These are phyloP conservation scores for Megathymus violae DNA, from an alignment of 1,140 invertebrate genomes.

Conservation along the genomic window DNA sequence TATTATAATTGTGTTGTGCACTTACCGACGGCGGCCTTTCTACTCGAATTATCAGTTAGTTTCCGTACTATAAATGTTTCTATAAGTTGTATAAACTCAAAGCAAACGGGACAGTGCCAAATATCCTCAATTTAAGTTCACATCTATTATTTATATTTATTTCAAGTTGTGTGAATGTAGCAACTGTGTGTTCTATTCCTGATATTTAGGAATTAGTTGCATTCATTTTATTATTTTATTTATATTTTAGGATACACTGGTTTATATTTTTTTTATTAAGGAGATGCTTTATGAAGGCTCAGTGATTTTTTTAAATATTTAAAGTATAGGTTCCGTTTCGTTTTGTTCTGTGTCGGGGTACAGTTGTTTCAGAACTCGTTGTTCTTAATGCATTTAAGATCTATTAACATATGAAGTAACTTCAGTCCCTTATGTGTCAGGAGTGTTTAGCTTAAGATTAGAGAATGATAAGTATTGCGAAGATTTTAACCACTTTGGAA, in stretches of 20 bases:
- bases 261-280: conserved; percentile 73
- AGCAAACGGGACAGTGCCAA: conserved; percentile 80
- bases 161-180: conserved; percentile 80
- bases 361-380: conserved; percentile 37
- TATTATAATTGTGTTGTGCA: conserved; percentile 74
- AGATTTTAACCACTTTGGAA: conserved; percentile 28
- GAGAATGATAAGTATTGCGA: conserved; percentile 19
- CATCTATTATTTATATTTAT: conserved; percentile 70
- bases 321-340: conserved; percentile 54
- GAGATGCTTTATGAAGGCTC: conserved; percentile 74
- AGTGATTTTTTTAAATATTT: conserved; percentile 70
- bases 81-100: conserved; percentile 59
- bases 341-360: conserved; percentile 26
- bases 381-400: conserved; percentile 44
- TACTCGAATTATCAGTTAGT: conserved; percentile 42
- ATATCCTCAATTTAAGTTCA: conserved; percentile 79
- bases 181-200: conserved; percentile 82
- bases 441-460: conserved; percentile 37
- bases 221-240: conserved; percentile 84
- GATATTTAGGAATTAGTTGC: conserved; percentile 84
- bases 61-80: conserved; percentile 60
- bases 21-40: conserved; percentile 42
- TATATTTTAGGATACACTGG: conserved; percentile 79
- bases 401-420: conserved; percentile 19
- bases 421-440: conserved; percentile 48